A percentile compares a stretch with the other conserved stretches of the same genome.
These are phyloP conservation scores for Takifugu rubripes DNA, from an alignment of 2,797 vertebrate species.

Conservation along the genomic window DNA sequence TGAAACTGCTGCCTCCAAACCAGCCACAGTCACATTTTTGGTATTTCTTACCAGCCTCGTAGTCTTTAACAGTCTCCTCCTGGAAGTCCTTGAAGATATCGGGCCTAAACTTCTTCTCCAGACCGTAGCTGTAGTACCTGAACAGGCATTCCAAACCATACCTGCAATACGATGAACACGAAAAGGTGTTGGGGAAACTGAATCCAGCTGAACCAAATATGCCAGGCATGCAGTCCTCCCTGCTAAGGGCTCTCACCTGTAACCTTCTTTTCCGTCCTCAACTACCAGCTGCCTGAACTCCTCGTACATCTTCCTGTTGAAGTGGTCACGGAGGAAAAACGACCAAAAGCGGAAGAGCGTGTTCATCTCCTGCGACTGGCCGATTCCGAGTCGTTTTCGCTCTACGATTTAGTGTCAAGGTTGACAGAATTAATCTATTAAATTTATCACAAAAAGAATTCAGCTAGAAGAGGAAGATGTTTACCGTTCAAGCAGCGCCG, in stretches of 20 bases:
- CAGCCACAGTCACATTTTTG: neutral
- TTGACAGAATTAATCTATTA: neutral
- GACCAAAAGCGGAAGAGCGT: slow-evolving; percentile 99
- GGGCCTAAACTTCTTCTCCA: slow-evolving; percentile 95
- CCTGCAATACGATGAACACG: slow-evolving; percentile 60
- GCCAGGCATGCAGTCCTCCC: neutral
- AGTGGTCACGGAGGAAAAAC: slow-evolving; percentile 97
- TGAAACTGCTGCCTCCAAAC: neutral
- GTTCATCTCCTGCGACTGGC: slow-evolving; percentile 99
- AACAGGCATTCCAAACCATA: slow-evolving; percentile 99
- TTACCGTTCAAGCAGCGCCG: slow-evolving; percentile 96
- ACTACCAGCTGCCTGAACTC: slow-evolving; percentile 95
- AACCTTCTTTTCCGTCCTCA: slow-evolving; percentile 96
- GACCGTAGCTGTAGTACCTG: slow-evolving; percentile 97
- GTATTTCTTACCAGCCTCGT: slow-evolving; percentile 85
- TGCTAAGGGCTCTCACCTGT: slow-evolving; percentile 76
- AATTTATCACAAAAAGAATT: neutral
- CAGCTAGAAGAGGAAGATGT: neutral
- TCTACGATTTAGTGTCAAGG: slow-evolving; percentile 71
- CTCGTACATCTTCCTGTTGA: slow-evolving; percentile 99
- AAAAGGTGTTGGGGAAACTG: accelerated
- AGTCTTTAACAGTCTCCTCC: slow-evolving; percentile 95
- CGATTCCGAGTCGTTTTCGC: slow-evolving; percentile 93
- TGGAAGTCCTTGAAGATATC: slow-evolving; percentile 99
- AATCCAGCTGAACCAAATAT: neutral